Evolutionary conservation across 2,113 vertebrate species (phyloP).

Genomic region (Forbesichthys agassizii): DNA sequence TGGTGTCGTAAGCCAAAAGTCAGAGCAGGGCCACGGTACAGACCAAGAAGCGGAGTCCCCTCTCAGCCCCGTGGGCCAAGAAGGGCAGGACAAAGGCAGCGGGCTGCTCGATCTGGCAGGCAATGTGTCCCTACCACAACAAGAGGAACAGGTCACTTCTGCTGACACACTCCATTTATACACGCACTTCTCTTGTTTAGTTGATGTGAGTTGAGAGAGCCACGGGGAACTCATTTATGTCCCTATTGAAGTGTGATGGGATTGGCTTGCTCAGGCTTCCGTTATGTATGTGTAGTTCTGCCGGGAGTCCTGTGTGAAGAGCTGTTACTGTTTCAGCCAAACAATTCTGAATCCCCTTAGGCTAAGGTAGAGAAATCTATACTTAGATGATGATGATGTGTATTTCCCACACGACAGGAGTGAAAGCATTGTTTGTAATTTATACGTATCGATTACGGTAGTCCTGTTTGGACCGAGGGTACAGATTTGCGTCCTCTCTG

Average conservation of each 20-base stretch:
- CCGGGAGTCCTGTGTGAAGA: not conserved
- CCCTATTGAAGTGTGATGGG: not conserved
- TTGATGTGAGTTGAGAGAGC: too few species aligned
- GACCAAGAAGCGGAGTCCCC: slow-evolving; percentile 47
- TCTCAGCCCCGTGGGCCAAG: slow-evolving; percentile 43
- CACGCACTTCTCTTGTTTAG: too few species aligned
- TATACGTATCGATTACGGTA: too few species aligned
- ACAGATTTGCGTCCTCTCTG: not conserved
- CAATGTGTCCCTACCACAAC: slow-evolving; percentile 44
- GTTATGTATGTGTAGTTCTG: not conserved
- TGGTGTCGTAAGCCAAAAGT: slow-evolving; percentile 48
- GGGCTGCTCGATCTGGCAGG: slow-evolving; percentile 37
- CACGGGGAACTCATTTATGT: too few species aligned
- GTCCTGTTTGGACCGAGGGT: too few species aligned
- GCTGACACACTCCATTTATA: not conserved
- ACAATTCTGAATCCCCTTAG: slow-evolving; percentile 9
- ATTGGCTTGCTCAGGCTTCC: not conserved
- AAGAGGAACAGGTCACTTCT: slow-evolving; percentile 51
- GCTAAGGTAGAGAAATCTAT: not conserved
- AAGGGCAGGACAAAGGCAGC: slow-evolving; percentile 34
- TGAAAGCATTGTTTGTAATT: too few species aligned
- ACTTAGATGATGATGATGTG: too few species aligned
- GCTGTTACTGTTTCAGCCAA: slow-evolving; percentile 18
- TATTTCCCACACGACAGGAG: not conserved
- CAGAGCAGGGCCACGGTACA: slow-evolving; percentile 46